These are phyloP conservation scores for Notarius quadriscutis DNA, from an alignment of 2,113 vertebrate species.

Conservation along the genomic window DNA sequence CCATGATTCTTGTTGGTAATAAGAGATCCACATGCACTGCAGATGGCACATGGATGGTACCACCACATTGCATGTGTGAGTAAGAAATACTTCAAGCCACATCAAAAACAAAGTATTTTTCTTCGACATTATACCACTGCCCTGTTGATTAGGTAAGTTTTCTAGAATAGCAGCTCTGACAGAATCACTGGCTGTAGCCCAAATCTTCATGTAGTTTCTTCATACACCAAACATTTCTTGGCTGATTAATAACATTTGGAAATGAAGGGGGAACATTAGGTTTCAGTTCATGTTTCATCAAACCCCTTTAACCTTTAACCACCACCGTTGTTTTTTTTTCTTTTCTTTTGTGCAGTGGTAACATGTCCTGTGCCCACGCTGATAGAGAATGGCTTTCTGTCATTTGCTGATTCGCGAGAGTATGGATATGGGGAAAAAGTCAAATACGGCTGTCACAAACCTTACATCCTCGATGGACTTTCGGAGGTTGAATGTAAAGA, in stretches of 20 bases:
- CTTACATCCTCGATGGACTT: conserved; percentile 76
- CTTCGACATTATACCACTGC: background rate
- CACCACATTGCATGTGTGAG: conserved; percentile 82
- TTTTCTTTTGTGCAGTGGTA: conserved; percentile 70
- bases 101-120: background rate
- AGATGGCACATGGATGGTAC: conserved; percentile 78
- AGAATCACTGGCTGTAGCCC: background rate
- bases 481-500: conserved; percentile 76
- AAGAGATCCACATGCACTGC: conserved; percentile 72
- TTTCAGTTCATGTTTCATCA: background rate
- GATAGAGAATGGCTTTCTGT: conserved; percentile 82
- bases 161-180: background rate
- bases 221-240: background rate
- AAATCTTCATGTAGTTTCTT: background rate
- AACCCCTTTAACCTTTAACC: background rate
- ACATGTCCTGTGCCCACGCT: conserved; percentile 75
- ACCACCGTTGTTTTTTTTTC: background rate
- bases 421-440: conserved; percentile 82
- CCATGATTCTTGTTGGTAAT: conserved; percentile 75
- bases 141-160: background rate
- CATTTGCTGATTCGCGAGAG: conserved; percentile 70
- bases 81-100: background rate
- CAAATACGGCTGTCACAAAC: conserved; percentile 78
- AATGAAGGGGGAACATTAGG: background rate
- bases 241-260: background rate